Conservation (phyloP, 2,113 vertebrate genomes). For the Todiramphus chloris region DNA sequence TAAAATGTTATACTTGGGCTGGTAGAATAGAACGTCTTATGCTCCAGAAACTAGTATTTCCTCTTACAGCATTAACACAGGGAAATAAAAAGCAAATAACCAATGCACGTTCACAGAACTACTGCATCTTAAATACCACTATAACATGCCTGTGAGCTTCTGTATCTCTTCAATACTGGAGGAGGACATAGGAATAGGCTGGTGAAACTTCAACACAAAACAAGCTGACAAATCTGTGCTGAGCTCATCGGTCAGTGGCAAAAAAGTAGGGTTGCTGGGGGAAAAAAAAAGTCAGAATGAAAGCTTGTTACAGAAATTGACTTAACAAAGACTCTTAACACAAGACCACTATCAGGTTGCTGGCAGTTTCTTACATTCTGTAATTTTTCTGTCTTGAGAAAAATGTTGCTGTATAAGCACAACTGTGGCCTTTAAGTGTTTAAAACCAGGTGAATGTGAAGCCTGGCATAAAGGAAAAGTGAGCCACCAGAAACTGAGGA, state of each 20-base stretch:
- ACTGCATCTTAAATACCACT: not conserved
- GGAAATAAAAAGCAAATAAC: not conserved
- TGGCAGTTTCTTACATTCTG: not conserved
- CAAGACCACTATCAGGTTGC: not conserved
- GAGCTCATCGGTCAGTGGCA: slow-evolving; percentile 58
- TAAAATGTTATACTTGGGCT: not conserved
- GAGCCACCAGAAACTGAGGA: not conserved
- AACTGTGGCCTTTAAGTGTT: not conserved
- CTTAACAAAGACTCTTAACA: not conserved
- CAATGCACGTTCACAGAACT: not conserved
- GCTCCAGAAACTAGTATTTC: not conserved
- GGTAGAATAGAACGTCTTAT: not conserved
- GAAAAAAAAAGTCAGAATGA: not conserved
- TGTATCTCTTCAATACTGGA: slow-evolving; percentile 73
- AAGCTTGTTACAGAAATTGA: not conserved
- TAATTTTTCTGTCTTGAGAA: not conserved
- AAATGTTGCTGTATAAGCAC: not conserved
- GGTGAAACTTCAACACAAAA: slow-evolving; percentile 80
- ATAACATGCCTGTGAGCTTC: slow-evolving; percentile 75
- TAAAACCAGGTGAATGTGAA: not conserved
- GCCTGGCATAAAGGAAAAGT: not conserved
- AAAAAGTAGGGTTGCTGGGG: slow-evolving; percentile 68
- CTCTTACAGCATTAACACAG: not conserved
- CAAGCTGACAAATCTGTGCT: slow-evolving; percentile 71
- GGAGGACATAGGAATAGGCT: slow-evolving; percentile 69